Evolutionary conservation across 2,113 vertebrate species (phyloP).

Genomic region (Scortum barcoo): DNA sequence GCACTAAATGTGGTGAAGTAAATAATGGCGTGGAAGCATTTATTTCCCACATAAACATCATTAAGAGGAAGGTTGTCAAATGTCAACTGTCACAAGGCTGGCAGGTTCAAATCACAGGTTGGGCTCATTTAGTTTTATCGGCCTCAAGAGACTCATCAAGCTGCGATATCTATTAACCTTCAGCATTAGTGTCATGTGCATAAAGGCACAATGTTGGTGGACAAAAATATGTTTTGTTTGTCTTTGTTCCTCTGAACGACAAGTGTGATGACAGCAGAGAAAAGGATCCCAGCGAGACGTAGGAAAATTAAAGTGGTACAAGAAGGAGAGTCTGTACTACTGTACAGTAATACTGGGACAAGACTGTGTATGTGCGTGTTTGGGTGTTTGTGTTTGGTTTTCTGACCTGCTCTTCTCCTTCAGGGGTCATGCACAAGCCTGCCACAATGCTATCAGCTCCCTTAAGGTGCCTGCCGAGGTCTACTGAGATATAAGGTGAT

Average conservation of each 20-base stretch:
- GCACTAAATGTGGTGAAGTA: slow-evolving; percentile 36
- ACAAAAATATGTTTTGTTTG: slow-evolving; percentile 22
- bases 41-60: slow-evolving; percentile 53
- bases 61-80: slow-evolving; percentile 67
- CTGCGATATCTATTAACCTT: slow-evolving; percentile 69
- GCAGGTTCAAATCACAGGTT: slow-evolving; percentile 58
- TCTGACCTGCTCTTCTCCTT: slow-evolving; percentile 75
- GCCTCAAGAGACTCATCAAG: slow-evolving; percentile 59
- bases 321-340: background rate
- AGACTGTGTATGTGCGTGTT: background rate
- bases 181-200: slow-evolving; percentile 31
- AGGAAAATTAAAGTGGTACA: slow-evolving; percentile 20
- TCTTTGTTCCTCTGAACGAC: slow-evolving; percentile 52
- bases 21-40: slow-evolving; percentile 45
- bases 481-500: slow-evolving; percentile 79
- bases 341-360: slow-evolving; percentile 1
- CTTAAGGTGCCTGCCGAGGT: slow-evolving; percentile 73
- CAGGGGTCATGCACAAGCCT: slow-evolving; percentile 70
- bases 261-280: slow-evolving; percentile 35
- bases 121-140: slow-evolving; percentile 52
- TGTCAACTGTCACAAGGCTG: slow-evolving; percentile 54
- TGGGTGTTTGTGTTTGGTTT: background rate
- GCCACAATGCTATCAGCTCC: slow-evolving; percentile 81
- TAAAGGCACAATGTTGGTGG: slow-evolving; percentile 9
- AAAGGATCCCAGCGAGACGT: slow-evolving; percentile 30